phyloP scores from a whole-genome alignment of 2,888 invertebrate species.

The Automeris io region DNA sequence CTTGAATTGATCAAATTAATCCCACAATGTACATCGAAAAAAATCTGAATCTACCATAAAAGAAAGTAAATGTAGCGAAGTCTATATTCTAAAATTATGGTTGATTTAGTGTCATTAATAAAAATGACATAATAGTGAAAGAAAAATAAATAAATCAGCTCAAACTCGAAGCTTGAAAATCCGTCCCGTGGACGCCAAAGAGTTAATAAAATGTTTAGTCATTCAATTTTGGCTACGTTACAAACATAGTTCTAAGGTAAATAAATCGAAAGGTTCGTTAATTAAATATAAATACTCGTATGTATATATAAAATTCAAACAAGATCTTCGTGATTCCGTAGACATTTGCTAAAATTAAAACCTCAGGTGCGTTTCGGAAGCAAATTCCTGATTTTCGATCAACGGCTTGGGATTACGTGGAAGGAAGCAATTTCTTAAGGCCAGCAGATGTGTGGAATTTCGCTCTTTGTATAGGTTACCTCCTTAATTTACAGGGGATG shows the following conservation, averaged over 20 bases:
- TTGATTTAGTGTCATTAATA: too few relatives aligned
- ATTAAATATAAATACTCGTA: too few relatives aligned
- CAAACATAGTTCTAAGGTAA: too few relatives aligned
- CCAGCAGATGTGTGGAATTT: slow-evolving; percentile 14
- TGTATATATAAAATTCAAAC: background rate
- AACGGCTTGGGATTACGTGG: slow-evolving; percentile 44
- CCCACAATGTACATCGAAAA: too few relatives aligned
- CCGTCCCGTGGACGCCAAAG: too few relatives aligned
- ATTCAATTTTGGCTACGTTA: background rate
- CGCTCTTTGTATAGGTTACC: slow-evolving; percentile 3
- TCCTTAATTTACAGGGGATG: slow-evolving; percentile 7
- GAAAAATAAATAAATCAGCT: too few relatives aligned
- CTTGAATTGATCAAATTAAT: too few relatives aligned
- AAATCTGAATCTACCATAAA: too few relatives aligned
- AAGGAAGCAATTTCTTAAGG: slow-evolving; percentile 63
- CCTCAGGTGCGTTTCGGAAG: slow-evolving; percentile 41
- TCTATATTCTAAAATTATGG: too few relatives aligned
- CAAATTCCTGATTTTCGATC: slow-evolving; percentile 61
- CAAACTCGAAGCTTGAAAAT: too few relatives aligned
- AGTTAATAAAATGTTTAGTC: background rate
- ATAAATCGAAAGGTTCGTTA: background rate
- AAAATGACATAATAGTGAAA: too few relatives aligned
- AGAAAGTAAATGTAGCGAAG: too few relatives aligned
- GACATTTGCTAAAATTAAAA: slow-evolving; percentile 41
- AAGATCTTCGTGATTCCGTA: background rate